A percentile compares a stretch with the other conserved stretches of the same genome.
Evolutionary conservation across 2,113 vertebrate genomes (phyloP).

Genomic region (Accipiter cooperii): DNA sequence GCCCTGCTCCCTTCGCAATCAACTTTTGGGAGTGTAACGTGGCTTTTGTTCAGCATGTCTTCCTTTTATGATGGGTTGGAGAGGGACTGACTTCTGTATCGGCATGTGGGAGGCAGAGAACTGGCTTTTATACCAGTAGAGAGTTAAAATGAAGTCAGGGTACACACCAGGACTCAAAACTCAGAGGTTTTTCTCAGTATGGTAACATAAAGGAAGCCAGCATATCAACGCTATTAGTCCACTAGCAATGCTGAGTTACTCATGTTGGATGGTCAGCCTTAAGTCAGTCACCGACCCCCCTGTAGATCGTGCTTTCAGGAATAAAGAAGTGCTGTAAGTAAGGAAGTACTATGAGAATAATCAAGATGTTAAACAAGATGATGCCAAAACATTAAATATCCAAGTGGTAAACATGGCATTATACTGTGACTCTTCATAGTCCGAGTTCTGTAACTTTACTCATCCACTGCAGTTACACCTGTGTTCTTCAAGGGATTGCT

Average conservation of each 20-base stretch:
- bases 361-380: background rate
- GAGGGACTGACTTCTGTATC: background rate
- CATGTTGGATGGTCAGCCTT: background rate
- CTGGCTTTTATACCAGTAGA: background rate
- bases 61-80: background rate
- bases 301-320: background rate
- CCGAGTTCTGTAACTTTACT: background rate
- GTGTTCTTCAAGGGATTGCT: background rate
- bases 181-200: background rate
- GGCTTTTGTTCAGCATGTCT: background rate
- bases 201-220: background rate
- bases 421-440: background rate
- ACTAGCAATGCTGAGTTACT: background rate
- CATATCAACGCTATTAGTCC: fast-evolving
- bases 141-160: background rate
- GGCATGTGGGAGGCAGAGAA: background rate
- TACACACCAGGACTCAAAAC: background rate
- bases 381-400: background rate
- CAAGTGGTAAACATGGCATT: background rate
- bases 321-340: background rate
- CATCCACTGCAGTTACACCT: background rate
- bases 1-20: fast-evolving
- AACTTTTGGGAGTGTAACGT: background rate
- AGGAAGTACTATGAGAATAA: background rate
- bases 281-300: background rate